These are phyloP conservation scores for Tinamus guttatus DNA, from an alignment of 2,113 vertebrate species.

Conservation along the genomic window DNA sequence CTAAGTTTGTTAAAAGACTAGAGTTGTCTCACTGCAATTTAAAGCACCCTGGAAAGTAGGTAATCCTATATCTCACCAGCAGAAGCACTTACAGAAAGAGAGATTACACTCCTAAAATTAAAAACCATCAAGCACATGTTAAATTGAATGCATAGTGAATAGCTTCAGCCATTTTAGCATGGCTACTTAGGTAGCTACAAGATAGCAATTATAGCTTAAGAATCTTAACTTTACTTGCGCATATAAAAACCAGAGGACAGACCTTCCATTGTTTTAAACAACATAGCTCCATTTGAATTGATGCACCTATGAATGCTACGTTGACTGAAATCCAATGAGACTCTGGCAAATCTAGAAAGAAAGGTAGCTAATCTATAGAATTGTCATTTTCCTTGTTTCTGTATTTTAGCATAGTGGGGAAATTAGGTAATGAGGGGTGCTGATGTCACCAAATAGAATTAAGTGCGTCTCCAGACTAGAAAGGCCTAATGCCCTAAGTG, in stretches of 20 bases:
- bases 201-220: not conserved
- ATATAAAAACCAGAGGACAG: not conserved
- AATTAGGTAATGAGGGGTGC: not conserved
- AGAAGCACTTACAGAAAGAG: not conserved
- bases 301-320: not conserved
- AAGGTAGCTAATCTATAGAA: not conserved
- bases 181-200: not conserved
- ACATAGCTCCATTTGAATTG: not conserved
- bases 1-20: not conserved
- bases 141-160: not conserved
- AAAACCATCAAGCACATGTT: not conserved
- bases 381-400: not conserved
- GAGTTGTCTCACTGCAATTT: not conserved
- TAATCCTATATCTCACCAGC: not conserved
- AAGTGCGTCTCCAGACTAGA: not conserved
- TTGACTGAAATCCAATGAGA: not conserved
- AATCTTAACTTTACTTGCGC: not conserved
- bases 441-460: not conserved
- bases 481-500: not conserved
- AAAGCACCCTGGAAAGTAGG: not conserved
- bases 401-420: not conserved
- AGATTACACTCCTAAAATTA: not conserved
- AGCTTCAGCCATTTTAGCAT: not conserved
- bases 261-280: not conserved
- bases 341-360: not conserved